Evolutionary conservation across 2,888 invertebrate species (phyloP).

Genomic region (Sinotaia quadrata): DNA sequence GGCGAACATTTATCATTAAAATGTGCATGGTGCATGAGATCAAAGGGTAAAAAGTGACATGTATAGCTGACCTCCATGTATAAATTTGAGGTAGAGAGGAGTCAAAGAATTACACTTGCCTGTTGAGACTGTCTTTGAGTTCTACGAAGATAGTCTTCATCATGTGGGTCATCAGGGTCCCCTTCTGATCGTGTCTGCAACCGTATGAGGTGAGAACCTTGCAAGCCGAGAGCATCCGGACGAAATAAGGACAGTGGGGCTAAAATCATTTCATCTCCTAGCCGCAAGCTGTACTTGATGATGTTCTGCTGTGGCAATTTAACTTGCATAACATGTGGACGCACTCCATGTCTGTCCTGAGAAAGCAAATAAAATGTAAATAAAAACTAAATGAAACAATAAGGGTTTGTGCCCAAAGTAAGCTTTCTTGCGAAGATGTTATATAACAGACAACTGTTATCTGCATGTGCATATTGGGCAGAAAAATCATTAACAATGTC

Average conservation of each 20-base stretch:
- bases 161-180: conserved; percentile 94
- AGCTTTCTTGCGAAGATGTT: too few relatives aligned
- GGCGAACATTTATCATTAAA: too few relatives aligned
- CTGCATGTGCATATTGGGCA: too few relatives aligned
- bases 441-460: too few relatives aligned
- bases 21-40: too few relatives aligned
- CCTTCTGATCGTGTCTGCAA: conserved; percentile 79
- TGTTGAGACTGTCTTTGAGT: conserved; percentile 74
- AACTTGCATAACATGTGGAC: conserved; percentile 73
- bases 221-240: conserved; percentile 83
- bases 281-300: conserved; percentile 74
- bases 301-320: conserved; percentile 64
- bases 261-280: conserved; percentile 93
- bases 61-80: neutral
- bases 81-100: neutral
- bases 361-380: too few relatives aligned
- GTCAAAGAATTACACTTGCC: conserved; percentile 8
- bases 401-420: too few relatives aligned
- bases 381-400: too few relatives aligned
- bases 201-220: conserved; percentile 75
- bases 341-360: conserved; percentile 89
- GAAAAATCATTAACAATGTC: too few relatives aligned
- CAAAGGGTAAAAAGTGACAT: neutral
- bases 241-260: conserved; percentile 91
- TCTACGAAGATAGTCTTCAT: conserved; percentile 91